phyloP scores from a whole-genome alignment of 1,140 invertebrate genomes.

The Pseudobourletiella spinata region DNA sequence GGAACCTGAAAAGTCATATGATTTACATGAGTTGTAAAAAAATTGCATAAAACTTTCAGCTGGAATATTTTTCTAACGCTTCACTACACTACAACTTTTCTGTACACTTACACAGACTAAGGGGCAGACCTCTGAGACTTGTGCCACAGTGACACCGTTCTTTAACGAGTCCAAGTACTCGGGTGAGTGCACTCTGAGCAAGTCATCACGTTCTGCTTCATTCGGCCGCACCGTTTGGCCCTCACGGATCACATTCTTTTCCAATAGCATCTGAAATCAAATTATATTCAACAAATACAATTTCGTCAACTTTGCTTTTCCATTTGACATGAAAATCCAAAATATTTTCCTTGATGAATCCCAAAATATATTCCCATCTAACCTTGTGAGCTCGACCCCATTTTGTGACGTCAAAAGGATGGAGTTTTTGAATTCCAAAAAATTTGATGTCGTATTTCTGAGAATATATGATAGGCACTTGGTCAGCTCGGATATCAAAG shows the following conservation, averaged over 20 bases:
- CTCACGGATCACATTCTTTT: constrained; percentile 46
- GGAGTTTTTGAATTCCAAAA: constrained; percentile 66
- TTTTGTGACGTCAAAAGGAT: constrained; percentile 81
- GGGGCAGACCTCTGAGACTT: constrained; percentile 63
- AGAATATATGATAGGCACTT: constrained; percentile 66
- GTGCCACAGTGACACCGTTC: constrained; percentile 67
- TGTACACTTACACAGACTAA: background rate
- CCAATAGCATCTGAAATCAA: constrained; percentile 50
- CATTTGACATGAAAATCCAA: no score
- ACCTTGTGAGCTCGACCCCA: constrained; percentile 69
- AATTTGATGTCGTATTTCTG: constrained; percentile 73
- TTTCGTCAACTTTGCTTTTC: no score
- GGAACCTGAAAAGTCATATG: background rate
- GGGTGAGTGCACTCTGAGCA: constrained; percentile 60
- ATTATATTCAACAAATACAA: background rate
- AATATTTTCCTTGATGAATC: no score
- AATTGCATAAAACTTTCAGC: no score
- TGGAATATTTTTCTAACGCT: no score
- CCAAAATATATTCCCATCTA: no score
- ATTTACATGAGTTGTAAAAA: no score
- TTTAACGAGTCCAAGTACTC: constrained; percentile 61
- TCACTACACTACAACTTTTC: no score
- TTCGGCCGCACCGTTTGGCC: constrained; percentile 52
- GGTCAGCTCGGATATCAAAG: constrained; percentile 33
- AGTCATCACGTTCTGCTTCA: constrained; percentile 59